Evolutionary conservation across 2,888 invertebrate species (phyloP), one percentile per base, ranked within the genome.

Genomic region (Eupithecia pulchellata): DNA sequence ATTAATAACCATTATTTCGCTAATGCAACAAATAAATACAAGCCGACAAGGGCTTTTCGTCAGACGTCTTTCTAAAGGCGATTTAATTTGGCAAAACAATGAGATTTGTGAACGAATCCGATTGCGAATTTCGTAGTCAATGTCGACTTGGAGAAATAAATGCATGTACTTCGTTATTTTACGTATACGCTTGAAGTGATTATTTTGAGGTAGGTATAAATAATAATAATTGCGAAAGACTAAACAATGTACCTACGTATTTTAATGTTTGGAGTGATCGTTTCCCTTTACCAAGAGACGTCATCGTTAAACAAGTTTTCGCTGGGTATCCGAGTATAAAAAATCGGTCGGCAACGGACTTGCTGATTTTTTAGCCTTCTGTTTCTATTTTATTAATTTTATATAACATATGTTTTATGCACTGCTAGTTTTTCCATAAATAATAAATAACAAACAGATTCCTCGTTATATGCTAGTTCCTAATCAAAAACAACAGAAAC

Each of bases 121-220:
- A 85, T 87, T 86, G 82, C 79, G 84, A 85, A 83, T 83, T 76
- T 80, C 74, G 66, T 77, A 64, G 66, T 68, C 67, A 66, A 55
- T 61, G 71, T n/a, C 8, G 52, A 25, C 52, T 52, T 52, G 1
- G 20, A 47, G 42, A 25, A 25, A 25, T 2, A 52, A 52, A 25
- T 52, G 25, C 4, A 52, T 52, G 52, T 25, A 25, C 25, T 1
- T 52, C 9, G n/a, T 1, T 42, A 8, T 2, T 2, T n/a, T n/a
- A n/a, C n/a, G 11, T 47, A 25, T 13, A 25, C 20, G 11, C 20
- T 20, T 52, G 11, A 52, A 13, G 52, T 25, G 4, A 4, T 25
- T 25, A 52, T 52, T 52, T 52, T 13, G 1, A 25, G 52, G 32
- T 32, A 32, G 6, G 1, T 52, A 42, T 42, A 6, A 42, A n/a